phyloP scores from a whole-genome alignment of 2,888 invertebrate species.

The Chesias legatella region DNA sequence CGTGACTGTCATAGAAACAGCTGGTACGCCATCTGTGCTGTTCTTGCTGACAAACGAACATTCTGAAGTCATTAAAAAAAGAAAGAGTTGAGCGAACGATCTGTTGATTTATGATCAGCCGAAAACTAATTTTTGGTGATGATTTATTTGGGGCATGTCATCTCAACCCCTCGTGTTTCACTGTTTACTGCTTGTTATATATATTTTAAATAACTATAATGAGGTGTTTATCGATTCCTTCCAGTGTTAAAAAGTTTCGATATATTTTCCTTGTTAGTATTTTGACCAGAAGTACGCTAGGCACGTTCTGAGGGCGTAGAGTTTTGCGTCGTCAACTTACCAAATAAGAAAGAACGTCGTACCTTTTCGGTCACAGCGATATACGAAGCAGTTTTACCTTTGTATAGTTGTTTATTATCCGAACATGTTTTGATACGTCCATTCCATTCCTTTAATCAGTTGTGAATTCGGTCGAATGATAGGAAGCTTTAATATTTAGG shows the following conservation, averaged over 20 bases:
- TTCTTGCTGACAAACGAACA: constrained; percentile 34
- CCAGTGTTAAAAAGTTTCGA: too few species aligned
- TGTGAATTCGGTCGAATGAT: too few species aligned
- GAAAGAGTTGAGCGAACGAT: constrained; percentile 53
- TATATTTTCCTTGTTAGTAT: too few species aligned
- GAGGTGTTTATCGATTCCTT: constrained; percentile 28
- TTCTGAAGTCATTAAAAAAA: constrained; percentile 45
- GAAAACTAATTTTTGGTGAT: constrained; percentile 22
- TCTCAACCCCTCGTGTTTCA: constrained; percentile 26
- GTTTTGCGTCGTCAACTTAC: background rate
- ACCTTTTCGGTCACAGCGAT: constrained; percentile 4
- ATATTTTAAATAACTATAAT: too few species aligned
- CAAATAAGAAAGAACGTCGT: constrained; percentile 13
- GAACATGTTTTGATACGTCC: too few species aligned
- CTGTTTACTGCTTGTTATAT: constrained; percentile 1
- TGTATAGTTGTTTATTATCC: too few species aligned
- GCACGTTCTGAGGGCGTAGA: background rate
- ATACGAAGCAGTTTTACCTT: too few species aligned
- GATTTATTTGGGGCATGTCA: constrained; percentile 22
- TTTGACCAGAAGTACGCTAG: background rate
- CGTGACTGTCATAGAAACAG: constrained; percentile 78
- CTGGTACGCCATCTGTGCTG: constrained; percentile 61
- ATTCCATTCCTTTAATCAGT: too few species aligned
- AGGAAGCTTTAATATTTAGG: too few species aligned
- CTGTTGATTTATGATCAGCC: constrained; percentile 47